These are phyloP conservation scores for Theocolax elegans DNA, from an alignment of 1,140 invertebrate genomes.

Conservation along the genomic window DNA sequence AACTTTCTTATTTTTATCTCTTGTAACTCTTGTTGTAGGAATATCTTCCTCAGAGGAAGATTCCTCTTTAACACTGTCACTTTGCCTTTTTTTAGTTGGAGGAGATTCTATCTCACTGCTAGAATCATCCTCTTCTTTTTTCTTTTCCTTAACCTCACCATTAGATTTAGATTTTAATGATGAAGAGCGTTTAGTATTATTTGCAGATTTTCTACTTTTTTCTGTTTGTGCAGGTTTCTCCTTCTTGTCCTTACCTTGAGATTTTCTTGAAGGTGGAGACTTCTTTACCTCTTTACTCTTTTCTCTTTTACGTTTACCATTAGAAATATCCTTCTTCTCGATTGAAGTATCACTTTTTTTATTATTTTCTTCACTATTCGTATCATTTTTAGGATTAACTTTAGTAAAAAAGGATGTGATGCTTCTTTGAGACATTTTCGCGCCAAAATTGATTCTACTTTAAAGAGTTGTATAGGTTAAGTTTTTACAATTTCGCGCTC, in stretches of 20 bases:
- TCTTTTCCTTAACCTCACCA: neutral
- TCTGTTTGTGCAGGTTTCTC: neutral
- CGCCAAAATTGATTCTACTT: conserved; percentile 6
- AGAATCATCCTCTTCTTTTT: neutral
- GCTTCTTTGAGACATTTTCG: conserved; percentile 54
- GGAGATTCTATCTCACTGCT: neutral
- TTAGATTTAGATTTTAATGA: conserved; percentile 4
- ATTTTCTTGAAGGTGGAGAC: neutral
- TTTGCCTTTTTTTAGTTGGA: neutral
- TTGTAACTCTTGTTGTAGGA: neutral
- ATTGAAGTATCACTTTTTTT: neutral
- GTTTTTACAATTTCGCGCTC: neutral
- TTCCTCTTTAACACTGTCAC: neutral
- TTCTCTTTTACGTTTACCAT: conserved; percentile 7
- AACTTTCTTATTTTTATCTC: conserved; percentile 34
- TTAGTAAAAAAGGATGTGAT: conserved; percentile 54
- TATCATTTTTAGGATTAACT: conserved; percentile 34
- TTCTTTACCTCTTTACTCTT: conserved; percentile 22
- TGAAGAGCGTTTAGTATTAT: conserved; percentile 3
- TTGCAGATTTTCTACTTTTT: conserved; percentile 10
- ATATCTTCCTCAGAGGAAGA: conserved; percentile 7
- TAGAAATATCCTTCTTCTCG: neutral
- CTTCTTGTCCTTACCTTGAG: neutral
- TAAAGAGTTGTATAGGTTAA: no score
- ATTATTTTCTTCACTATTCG: neutral